Evolutionary conservation across 1,140 invertebrate species (phyloP).

Genomic region (Amyelois transitella): DNA sequence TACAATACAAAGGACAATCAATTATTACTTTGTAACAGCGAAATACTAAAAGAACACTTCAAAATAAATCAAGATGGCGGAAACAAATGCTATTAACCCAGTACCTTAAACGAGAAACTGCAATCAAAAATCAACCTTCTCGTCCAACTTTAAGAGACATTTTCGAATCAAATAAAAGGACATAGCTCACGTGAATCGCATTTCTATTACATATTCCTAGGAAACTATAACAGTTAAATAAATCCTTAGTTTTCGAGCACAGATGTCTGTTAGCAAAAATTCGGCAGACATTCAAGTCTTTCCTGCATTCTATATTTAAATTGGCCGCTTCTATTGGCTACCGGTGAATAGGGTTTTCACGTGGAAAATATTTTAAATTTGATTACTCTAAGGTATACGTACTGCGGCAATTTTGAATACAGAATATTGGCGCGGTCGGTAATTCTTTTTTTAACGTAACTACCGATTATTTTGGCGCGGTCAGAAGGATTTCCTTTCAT

Average conservation of each 20-base stretch:
- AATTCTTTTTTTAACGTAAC: too few relatives aligned
- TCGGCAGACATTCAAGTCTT: background rate
- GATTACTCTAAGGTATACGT: too few relatives aligned
- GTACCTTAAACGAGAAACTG: background rate
- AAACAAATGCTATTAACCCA: background rate
- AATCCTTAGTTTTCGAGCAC: background rate
- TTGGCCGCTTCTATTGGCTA: constrained; percentile 67
- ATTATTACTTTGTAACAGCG: background rate
- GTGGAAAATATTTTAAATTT: constrained; percentile 21
- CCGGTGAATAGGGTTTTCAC: constrained; percentile 42
- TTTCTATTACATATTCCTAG: constrained; percentile 8
- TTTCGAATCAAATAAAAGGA: background rate
- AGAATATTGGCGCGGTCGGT: too few relatives aligned
- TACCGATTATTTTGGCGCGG: too few relatives aligned
- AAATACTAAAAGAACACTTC: background rate
- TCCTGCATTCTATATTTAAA: constrained; percentile 69
- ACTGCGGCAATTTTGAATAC: too few relatives aligned
- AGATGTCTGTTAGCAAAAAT: background rate
- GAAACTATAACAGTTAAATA: constrained; percentile 9
- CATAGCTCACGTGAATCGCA: constrained; percentile 5
- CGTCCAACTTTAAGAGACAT: background rate
- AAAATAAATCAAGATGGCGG: background rate
- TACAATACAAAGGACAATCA: background rate
- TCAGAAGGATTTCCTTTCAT: too few relatives aligned
- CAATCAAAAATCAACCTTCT: background rate